Conservation (phyloP, 2,113 vertebrate species). For the Saiga tatarica region DNA sequence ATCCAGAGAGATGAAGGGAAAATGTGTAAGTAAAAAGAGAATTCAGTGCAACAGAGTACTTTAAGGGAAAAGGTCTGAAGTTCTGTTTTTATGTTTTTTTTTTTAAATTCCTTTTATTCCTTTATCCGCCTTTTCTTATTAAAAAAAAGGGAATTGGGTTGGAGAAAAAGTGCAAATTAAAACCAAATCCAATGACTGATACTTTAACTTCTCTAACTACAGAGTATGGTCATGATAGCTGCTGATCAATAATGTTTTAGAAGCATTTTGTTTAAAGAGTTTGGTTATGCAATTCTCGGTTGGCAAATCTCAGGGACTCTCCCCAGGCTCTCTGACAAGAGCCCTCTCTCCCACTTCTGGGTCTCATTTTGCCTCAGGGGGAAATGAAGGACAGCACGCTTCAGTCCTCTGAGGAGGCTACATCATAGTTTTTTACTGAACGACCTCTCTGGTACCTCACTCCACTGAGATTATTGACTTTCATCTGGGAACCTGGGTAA, state of each 20-base stretch:
- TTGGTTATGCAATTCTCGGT: background rate
- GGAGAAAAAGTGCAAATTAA: background rate
- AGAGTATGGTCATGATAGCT: background rate
- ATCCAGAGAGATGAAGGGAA: background rate
- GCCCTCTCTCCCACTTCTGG: background rate
- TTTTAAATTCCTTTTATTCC: background rate
- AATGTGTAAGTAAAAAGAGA: background rate
- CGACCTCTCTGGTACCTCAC: slow-evolving; percentile 27
- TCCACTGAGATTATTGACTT: slow-evolving; percentile 49
- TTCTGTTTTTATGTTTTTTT: background rate
- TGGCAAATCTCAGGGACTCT: background rate
- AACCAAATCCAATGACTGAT: background rate
- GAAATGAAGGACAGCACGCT: background rate
- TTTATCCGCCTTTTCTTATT: background rate
- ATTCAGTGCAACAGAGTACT: background rate
- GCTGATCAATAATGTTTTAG: background rate
- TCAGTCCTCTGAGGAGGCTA: slow-evolving; percentile 18
- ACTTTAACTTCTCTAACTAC: background rate
- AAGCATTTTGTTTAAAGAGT: background rate
- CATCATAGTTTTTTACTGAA: slow-evolving; percentile 28
- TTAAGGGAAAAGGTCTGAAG: background rate
- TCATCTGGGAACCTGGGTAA: slow-evolving; percentile 12
- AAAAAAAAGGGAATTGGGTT: background rate
- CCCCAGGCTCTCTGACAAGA: background rate
- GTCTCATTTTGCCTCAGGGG: background rate